These are phyloP conservation scores for Penaeus indicus DNA, from an alignment of 1,140 invertebrate genomes.

Conservation along the genomic window DNA sequence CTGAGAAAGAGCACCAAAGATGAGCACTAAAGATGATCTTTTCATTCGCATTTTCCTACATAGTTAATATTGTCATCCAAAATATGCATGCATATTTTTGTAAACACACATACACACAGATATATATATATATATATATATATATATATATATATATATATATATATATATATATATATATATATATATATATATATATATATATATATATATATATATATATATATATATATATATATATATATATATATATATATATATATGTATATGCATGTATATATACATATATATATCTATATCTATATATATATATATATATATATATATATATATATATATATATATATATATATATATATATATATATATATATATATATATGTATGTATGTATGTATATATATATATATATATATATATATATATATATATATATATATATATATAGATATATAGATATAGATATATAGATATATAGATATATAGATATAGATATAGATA, in stretches of 20 bases:
- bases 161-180: neutral
- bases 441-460: neutral
- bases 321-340: neutral
- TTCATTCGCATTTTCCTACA: neutral
- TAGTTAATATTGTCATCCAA: neutral
- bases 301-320: constrained; percentile 12
- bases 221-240: too few relatives aligned
- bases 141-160: neutral
- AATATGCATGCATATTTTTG: neutral
- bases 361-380: neutral
- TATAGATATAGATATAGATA: too few relatives aligned
- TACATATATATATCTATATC: neutral
- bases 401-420: constrained; percentile 12
- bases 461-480: too few relatives aligned
- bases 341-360: neutral
- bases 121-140: too few relatives aligned
- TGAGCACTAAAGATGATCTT: neutral
- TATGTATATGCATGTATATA: neutral
- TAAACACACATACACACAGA: too few relatives aligned
- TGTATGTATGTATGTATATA: constrained; percentile 4
- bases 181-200: neutral
- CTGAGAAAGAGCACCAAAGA: too few relatives aligned
- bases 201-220: neutral
- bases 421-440: constrained; percentile 20
- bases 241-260: neutral